Percentiles rank a stretch among this genome's conserved stretches.
These are phyloP conservation scores for Drosophila parthenogenetica DNA, from an alignment of 2,888 invertebrate genomes.

Conservation along the genomic window DNA sequence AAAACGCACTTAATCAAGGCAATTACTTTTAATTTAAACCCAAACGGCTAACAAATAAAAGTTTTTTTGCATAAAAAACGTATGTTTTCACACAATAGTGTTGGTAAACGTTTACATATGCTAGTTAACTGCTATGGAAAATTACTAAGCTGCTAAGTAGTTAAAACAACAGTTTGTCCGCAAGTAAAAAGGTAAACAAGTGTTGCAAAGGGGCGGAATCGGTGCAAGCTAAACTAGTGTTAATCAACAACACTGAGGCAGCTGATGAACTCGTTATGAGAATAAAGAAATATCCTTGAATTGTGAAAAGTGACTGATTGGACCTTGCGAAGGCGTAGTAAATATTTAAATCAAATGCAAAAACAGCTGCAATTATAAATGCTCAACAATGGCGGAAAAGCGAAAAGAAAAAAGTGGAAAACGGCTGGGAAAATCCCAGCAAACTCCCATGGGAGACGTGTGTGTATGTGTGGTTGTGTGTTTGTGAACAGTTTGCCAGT, in stretches of 20 bases:
- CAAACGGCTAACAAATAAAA: neutral
- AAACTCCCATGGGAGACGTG: slow-evolving; percentile 14
- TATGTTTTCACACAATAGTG: neutral
- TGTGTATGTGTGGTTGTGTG: slow-evolving; percentile 6
- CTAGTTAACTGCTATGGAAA: too few relatives aligned
- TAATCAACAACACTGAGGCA: neutral
- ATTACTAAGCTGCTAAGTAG: too few relatives aligned
- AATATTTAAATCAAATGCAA: slow-evolving; percentile 35
- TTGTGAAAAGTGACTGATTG: slow-evolving; percentile 4
- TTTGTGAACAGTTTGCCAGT: slow-evolving; percentile 35
- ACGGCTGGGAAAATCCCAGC: slow-evolving; percentile 28
- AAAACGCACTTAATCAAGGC: slow-evolving; percentile 5
- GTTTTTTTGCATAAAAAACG: neutral
- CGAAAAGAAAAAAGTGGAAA: neutral
- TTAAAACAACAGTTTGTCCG: too few relatives aligned
- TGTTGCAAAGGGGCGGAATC: too few relatives aligned
- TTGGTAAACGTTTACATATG: neutral
- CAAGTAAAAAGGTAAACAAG: too few relatives aligned
- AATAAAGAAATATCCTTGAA: slow-evolving; percentile 4
- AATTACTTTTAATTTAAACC: slow-evolving; percentile 5
- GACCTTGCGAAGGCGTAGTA: slow-evolving; percentile 11
- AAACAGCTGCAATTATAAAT: slow-evolving; percentile 58
- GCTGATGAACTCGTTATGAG: neutral
- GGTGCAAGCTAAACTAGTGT: neutral
- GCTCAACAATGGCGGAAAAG: slow-evolving; percentile 38